These are phyloP conservation scores for Umimayanthus chanpuru DNA, from an alignment of 92 coral and sea anemone genomes.

Conservation along the genomic window DNA sequence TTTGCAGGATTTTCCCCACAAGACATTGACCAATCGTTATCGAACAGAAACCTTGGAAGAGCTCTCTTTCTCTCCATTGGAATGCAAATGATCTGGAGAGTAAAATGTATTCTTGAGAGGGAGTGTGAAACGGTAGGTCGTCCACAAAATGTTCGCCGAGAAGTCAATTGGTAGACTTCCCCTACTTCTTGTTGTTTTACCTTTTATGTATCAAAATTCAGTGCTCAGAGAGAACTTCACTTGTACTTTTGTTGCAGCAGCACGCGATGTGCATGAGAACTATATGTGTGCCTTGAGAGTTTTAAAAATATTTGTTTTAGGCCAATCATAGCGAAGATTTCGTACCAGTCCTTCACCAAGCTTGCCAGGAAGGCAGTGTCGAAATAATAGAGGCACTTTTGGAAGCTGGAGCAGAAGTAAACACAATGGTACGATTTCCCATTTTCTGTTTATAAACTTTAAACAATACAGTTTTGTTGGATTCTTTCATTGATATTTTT, in stretches of 20 bases:
- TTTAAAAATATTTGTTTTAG: neutral
- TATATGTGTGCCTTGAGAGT: too few species aligned
- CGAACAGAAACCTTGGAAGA: neutral
- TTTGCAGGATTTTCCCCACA: too few species aligned
- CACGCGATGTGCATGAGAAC: too few species aligned
- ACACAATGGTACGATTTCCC: neutral
- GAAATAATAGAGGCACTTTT: slow-evolving; percentile 2
- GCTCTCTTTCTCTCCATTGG: slow-evolving; percentile 4
- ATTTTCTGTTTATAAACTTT: neutral
- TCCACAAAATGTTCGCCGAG: neutral
- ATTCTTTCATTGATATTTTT: too few species aligned
- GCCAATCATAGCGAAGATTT: slow-evolving; percentile 1
- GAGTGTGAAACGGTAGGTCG: neutral
- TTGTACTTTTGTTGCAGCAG: too few species aligned
- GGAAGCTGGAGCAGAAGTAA: neutral
- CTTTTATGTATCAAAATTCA: neutral
- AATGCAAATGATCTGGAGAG: slow-evolving; percentile 15
- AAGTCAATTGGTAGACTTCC: too few species aligned
- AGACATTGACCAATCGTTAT: neutral
- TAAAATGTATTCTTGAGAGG: neutral
- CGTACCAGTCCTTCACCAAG: slow-evolving; percentile 19
- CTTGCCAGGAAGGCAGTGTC: neutral
- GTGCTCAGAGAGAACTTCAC: neutral
- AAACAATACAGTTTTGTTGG: too few species aligned
- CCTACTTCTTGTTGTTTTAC: neutral